Evolutionary conservation across 2,888 invertebrate genomes (phyloP), one percentile per base, ranked within the genome.

Genomic region (Pyrrhopygopsis socrates): DNA sequence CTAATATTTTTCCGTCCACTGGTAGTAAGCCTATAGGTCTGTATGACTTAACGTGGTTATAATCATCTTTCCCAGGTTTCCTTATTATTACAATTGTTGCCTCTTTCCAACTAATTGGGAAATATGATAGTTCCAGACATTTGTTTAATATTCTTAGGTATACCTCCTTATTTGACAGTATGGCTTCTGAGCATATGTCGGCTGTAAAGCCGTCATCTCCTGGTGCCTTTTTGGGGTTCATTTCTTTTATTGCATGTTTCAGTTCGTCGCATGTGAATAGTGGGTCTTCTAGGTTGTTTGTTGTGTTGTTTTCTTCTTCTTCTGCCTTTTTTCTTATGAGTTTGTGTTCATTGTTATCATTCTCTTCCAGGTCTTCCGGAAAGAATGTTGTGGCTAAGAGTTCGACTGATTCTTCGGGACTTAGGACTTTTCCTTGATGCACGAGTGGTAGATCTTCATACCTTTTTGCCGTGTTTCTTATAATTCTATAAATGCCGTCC

Each of bases 401-500:
- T 29, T 45, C 11, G 2, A n/a, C 71, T 6, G 71, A 71, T 29
- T 71, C 71, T 0, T 54, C 27, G 1, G 71, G 29, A 45, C n/a
- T 50, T 11, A 71, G 30, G 0, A 50, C 50, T 18, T 27, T 18
- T 4, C 30, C 50, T 5, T 71, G 5, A 2, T 27, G 4, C n/a
- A 41, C n/a, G 3, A 68, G 15, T 13, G 24, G 41, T 38, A n/a
- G 8, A 24, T 68, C 68, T 2, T 68, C 41, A 2, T 41, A 41
- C 8, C 22, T 38, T 34, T 30, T 78, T 2, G 63, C 41, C 6
- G 82, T 82, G 13, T 75, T 86, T 18, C 74, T 38, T 1, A 89
- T 68, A 5, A 91, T 86, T 34, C 91, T 75, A 45, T 91, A 88
- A 0, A 91, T 85, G 2, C 82, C 79, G 34, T 91, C 83, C 88